A percentile compares a stretch with the other conserved stretches of the same genome.
Conservation (phyloP, 2,888 invertebrate genomes). For the Melikaiella ostensackeni region DNA sequence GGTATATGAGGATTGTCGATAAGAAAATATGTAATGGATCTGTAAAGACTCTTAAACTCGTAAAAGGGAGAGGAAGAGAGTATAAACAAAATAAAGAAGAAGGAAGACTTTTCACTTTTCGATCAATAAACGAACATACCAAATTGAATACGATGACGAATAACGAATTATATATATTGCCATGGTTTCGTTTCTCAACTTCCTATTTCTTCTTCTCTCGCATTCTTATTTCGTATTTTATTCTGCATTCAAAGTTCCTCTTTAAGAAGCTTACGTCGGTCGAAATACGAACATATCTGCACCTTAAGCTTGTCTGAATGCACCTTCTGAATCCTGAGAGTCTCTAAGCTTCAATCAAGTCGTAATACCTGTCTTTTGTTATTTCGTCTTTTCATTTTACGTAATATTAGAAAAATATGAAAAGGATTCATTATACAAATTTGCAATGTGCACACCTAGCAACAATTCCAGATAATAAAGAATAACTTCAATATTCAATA, state of each 20-base stretch:
- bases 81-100: too few relatives aligned
- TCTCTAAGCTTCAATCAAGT: conserved; percentile 37
- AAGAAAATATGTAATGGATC: too few relatives aligned
- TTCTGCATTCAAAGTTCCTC: conserved; percentile 29
- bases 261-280: conserved; percentile 35
- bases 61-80: too few relatives aligned
- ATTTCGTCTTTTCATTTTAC: conserved; percentile 32
- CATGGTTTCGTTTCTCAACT: not conserved
- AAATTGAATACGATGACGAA: too few relatives aligned
- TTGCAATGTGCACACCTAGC: not conserved
- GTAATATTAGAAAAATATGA: conserved; percentile 6
- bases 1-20: too few relatives aligned
- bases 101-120: too few relatives aligned
- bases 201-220: not conserved
- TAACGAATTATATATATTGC: not conserved
- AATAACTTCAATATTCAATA: not conserved
- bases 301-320: conserved; percentile 35
- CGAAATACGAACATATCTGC: conserved; percentile 39
- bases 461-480: not conserved
- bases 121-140: not conserved
- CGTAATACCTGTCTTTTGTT: conserved; percentile 31
- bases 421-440: not conserved
- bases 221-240: conserved; percentile 30
- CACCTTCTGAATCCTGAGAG: conserved; percentile 16
- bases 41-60: too few relatives aligned